phyloP scores from a whole-genome alignment of 1,140 invertebrate species.

The Drosophila tristis region DNA sequence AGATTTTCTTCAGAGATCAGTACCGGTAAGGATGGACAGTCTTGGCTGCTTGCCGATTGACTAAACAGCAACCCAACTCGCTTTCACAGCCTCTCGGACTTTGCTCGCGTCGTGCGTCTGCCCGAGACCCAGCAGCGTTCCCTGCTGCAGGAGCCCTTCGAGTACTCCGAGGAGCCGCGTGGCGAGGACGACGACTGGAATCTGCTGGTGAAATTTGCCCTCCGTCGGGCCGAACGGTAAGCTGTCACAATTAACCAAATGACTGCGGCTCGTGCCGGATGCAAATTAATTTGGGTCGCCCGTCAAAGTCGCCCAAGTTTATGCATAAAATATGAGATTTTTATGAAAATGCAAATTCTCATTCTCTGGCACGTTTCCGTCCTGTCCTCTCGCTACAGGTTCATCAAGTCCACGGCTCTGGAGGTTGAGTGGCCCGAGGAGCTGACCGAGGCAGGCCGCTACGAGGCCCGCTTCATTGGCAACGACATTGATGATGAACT shows the following conservation, averaged over 20 bases:
- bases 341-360: constrained; percentile 55
- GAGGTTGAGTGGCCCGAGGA: constrained; percentile 89
- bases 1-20: constrained; percentile 89
- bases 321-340: constrained; percentile 62
- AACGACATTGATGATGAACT: constrained; percentile 93
- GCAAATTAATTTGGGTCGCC: constrained; percentile 66
- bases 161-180: constrained; percentile 88
- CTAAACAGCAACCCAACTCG: not conserved
- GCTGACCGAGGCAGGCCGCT: constrained; percentile 88
- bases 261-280: constrained; percentile 30
- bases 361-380: constrained; percentile 29
- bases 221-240: constrained; percentile 89
- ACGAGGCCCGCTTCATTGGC: constrained; percentile 90
- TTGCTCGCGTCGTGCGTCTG: constrained; percentile 88
- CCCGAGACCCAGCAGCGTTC: constrained; percentile 87
- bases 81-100: constrained; percentile 87
- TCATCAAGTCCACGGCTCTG: constrained; percentile 90
- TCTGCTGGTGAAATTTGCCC: constrained; percentile 89
- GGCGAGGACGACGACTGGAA: constrained; percentile 92
- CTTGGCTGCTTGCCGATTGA: not conserved
- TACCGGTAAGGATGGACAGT: constrained; percentile 84
- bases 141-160: constrained; percentile 87
- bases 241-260: constrained; percentile 70
- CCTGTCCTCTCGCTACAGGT: constrained; percentile 84
- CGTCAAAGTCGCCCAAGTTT: constrained; percentile 16